Percentiles rank a stretch among this genome's conserved stretches.
phyloP scores from a whole-genome alignment of 2,797 vertebrate species.

The Pantherophis alleghaniensis region DNA sequence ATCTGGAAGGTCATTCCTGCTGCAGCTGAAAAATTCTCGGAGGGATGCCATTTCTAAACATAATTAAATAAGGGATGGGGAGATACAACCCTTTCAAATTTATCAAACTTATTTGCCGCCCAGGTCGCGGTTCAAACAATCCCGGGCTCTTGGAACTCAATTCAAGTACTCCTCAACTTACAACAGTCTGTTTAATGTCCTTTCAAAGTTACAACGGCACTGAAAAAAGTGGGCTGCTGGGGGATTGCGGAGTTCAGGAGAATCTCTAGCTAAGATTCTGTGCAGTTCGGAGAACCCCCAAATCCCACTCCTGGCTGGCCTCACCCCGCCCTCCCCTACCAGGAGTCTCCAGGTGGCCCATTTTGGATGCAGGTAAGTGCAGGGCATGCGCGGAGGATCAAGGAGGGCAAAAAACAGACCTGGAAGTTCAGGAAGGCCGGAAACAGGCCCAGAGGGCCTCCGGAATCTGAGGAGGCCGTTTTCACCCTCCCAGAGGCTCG shows the following conservation, averaged over 20 bases:
- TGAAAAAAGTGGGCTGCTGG: not conserved
- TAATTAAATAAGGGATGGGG: not conserved
- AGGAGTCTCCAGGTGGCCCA: too few relatives aligned
- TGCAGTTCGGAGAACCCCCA: too few relatives aligned
- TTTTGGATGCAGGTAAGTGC: too few relatives aligned
- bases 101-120: not conserved
- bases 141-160: not conserved
- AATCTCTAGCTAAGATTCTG: too few relatives aligned
- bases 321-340: too few relatives aligned
- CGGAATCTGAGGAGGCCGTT: too few relatives aligned
- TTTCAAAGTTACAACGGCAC: not conserved
- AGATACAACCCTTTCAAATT: not conserved
- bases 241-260: too few relatives aligned
- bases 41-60: not conserved
- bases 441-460: too few relatives aligned
- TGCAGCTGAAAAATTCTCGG: not conserved
- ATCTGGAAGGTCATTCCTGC: not conserved
- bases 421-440: too few relatives aligned
- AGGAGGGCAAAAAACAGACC: too few relatives aligned
- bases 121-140: not conserved
- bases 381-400: rapidly evolving
- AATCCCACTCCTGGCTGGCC: too few relatives aligned
- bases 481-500: too few relatives aligned
- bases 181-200: not conserved
- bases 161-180: not conserved